Evolutionary conservation across 1,140 invertebrate species (phyloP), one percentile per base, ranked within the genome.

Genomic region (Trachymyrmex cornetzi): DNA sequence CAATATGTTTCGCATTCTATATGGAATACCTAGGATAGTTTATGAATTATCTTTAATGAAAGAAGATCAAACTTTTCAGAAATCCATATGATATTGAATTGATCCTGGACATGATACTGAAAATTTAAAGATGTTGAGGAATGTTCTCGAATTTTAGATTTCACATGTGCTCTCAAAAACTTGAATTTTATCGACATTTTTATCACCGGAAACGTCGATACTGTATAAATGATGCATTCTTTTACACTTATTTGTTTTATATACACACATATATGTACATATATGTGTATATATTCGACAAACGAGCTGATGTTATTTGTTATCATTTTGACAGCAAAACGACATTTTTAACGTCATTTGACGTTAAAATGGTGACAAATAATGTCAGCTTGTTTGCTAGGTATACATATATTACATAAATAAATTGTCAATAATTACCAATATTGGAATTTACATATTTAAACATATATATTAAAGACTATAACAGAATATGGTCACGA

Each of bases 371-470:
- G 38, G 0, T 44, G 38, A 44, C 38, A 44, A 11, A 44, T 44
- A 44, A 44, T 7, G 1, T 44, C 38, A 9, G 9, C 38, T 44
- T 44, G 38, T 44, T 44, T 44, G 38, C 9, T 44, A 12, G 1
- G 2, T 44, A 11, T 44, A 11, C 11, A 44, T 38, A 38, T 38
- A 30, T 30, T 44, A 44, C 9, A 44, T 44, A 44, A 44, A 11
- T 67, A 55, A 38, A 38, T 12, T 80, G 61, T 44, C 34, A 38
- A 9, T 59, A 38, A 5, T 9, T 7, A 67, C 3, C n/a, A 16
- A 44, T 9, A 53, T 81, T 69, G 14, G 1, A 27, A 81, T 27
- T 57, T 48, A 57, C 30, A 71, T 14, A 81, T 69, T 71, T 24
- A 38, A 53, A 11, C 11, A 12, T n/a, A 66, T 19, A 34, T 14